Conservation (phyloP, 2,888 invertebrate genomes). For the Drosophila cognata region DNA sequence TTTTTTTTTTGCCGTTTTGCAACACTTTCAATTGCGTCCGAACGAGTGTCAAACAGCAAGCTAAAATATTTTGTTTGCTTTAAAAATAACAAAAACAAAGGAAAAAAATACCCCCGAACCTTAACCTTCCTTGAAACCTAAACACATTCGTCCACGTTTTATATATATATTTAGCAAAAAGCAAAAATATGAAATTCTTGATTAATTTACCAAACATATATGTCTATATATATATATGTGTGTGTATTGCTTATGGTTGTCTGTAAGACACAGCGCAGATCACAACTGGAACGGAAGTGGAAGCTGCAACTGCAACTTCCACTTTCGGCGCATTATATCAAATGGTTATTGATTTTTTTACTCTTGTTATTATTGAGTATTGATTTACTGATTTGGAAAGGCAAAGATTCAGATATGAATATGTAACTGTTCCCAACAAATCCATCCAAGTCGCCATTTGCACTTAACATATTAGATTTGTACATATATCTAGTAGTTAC, state of each 20-base stretch:
- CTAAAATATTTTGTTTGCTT: slow-evolving; percentile 39
- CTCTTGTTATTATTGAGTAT: slow-evolving; percentile 29
- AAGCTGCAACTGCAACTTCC: slow-evolving; percentile 7
- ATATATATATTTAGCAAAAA: slow-evolving; percentile 18
- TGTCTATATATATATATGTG: slow-evolving; percentile 11
- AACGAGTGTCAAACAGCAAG: slow-evolving; percentile 14
- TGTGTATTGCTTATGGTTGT: slow-evolving; percentile 42
- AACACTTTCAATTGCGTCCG: slow-evolving; percentile 66
- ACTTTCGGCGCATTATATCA: slow-evolving; percentile 30
- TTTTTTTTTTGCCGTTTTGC: slow-evolving; percentile 25
- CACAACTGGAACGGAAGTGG: background rate
- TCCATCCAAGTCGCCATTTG: slow-evolving; percentile 71
- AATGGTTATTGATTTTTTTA: slow-evolving; percentile 27
- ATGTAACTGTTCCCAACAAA: slow-evolving; percentile 32
- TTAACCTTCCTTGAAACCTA: slow-evolving; percentile 57
- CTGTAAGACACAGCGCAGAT: slow-evolving; percentile 50
- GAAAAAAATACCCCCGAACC: slow-evolving; percentile 9
- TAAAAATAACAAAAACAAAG: background rate
- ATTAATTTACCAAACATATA: slow-evolving; percentile 20
- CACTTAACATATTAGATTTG: slow-evolving; percentile 69
- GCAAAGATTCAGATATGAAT: slow-evolving; percentile 7
- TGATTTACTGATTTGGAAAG: slow-evolving; percentile 15
- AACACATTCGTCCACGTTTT: slow-evolving; percentile 49
- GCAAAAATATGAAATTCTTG: slow-evolving; percentile 12
- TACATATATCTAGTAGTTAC: slow-evolving; percentile 57